Base-by-base conservation (phyloP, 1,140 invertebrate genomes). In the Trachymyrmex cornetzi region DNA sequence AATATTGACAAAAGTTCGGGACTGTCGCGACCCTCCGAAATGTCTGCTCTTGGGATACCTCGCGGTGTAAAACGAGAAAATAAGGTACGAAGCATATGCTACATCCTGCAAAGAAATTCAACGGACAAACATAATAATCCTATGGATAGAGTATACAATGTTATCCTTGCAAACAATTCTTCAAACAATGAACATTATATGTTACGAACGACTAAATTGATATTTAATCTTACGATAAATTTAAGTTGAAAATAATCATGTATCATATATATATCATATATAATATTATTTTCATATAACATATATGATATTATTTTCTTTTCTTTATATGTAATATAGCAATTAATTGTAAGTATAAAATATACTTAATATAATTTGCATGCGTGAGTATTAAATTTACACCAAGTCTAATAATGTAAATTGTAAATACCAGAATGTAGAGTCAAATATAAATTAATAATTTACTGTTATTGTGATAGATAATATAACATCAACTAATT, bases 1-100 rank as follows among this genome's bases (percentile, higher is more conserved):
- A 88, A 90, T 91, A 91, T 91, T 91, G 89, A 91, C 89, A 86
- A 72, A 86, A 87, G 90, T 88, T 81, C 77, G 59, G 59, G 74
- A 75, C 77, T 80, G 74, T 57, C 53, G 64, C 81, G 30, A 85
- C 86, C 77, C 89, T 90, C 59, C 38, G 67, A 12, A 38, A 64
- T 53, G 87, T 38, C 80, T 69, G 66, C 67, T 38, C 55, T 61
- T 1, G 34, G 12, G 48, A 86, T 63, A 44, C 14, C 64, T 69
- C 55, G 22, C 86, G 57, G 38, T 85, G 86, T 72, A 57, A 77
- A 77, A 85, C n/a, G 89, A 81, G 38, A 77, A 77, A 81, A 48
- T 71, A 75, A 57, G 48, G 55, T 61, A 84, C 27, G 80, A 61
- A 63, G 77, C 89, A 87, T 89, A 89, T 89, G 89, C 30, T 71